phyloP scores from a whole-genome alignment of 2,797 vertebrate genomes.

The Cetoscarus ocellatus region DNA sequence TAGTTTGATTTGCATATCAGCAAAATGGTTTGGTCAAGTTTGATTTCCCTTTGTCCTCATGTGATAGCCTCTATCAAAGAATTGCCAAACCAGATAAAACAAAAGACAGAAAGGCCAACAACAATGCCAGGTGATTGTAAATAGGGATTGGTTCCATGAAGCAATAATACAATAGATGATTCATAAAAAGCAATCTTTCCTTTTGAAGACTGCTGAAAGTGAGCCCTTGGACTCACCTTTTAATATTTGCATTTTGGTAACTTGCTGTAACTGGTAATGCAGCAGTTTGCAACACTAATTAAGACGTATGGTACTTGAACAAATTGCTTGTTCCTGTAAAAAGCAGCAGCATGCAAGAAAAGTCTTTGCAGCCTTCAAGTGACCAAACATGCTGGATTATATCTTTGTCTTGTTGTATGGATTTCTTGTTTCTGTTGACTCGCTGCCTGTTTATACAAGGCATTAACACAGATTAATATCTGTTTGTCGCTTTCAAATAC shows the following conservation, averaged over 20 bases:
- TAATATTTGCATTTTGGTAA: background rate
- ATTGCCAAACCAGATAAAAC: conserved; percentile 39
- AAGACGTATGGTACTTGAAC: background rate
- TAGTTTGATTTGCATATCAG: conserved; percentile 77
- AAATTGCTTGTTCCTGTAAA: background rate
- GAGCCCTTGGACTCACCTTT: background rate
- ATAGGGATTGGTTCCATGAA: conserved; percentile 12
- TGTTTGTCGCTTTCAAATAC: too few species aligned
- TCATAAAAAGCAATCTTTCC: background rate
- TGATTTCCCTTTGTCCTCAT: conserved; percentile 72
- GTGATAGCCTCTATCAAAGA: conserved; percentile 62
- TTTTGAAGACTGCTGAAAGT: background rate
- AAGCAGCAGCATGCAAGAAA: background rate
- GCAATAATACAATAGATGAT: background rate
- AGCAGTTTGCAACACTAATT: background rate
- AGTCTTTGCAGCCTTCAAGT: background rate
- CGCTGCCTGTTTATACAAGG: too few species aligned
- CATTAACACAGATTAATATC: too few species aligned
- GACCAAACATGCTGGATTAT: background rate
- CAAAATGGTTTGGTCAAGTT: conserved; percentile 75
- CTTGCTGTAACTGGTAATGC: background rate
- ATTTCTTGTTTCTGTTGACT: background rate
- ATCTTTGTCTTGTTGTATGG: background rate
- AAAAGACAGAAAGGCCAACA: conserved; percentile 25
- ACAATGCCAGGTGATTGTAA: background rate